Percentiles rank a stretch among this genome's conserved stretches.
These are phyloP conservation scores for Drosophila imparisetae DNA, from an alignment of 2,888 invertebrate species.

Conservation along the genomic window DNA sequence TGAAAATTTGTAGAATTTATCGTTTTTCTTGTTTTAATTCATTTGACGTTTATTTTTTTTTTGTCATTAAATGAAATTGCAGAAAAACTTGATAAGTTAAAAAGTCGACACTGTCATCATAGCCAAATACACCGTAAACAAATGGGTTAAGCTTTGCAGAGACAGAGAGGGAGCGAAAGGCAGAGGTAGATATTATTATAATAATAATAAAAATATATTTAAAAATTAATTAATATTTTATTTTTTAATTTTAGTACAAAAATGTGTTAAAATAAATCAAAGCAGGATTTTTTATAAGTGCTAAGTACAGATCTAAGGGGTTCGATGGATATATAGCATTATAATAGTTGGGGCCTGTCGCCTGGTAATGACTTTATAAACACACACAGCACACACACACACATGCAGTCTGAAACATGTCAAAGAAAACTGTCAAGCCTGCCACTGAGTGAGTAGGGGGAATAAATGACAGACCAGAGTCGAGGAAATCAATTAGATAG, in stretches of 20 bases:
- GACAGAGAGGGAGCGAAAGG: background rate
- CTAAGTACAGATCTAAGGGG: background rate
- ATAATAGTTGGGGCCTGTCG: constrained; percentile 14
- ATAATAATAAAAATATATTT: background rate
- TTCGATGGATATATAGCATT: background rate
- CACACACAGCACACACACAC: constrained; percentile 39
- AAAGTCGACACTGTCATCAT: constrained; percentile 45
- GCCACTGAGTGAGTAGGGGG: background rate
- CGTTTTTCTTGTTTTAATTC: constrained; percentile 53
- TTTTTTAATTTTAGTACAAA: background rate
- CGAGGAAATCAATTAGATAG: constrained; percentile 73
- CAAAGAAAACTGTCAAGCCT: constrained; percentile 62
- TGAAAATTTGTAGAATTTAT: constrained; percentile 83
- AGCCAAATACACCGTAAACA: constrained; percentile 9
- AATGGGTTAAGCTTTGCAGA: background rate
- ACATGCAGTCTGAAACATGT: constrained; percentile 31
- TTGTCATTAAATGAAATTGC: constrained; percentile 78
- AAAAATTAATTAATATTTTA: background rate
- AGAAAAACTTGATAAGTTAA: constrained; percentile 72
- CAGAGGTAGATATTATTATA: background rate
- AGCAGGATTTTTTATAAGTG: background rate
- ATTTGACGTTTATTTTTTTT: constrained; percentile 25
- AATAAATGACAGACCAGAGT: constrained; percentile 11
- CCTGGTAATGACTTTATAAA: constrained; percentile 73
- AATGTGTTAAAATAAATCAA: background rate